phyloP scores from a whole-genome alignment of 2,888 invertebrate genomes.

The Phaonia tiefii region DNA sequence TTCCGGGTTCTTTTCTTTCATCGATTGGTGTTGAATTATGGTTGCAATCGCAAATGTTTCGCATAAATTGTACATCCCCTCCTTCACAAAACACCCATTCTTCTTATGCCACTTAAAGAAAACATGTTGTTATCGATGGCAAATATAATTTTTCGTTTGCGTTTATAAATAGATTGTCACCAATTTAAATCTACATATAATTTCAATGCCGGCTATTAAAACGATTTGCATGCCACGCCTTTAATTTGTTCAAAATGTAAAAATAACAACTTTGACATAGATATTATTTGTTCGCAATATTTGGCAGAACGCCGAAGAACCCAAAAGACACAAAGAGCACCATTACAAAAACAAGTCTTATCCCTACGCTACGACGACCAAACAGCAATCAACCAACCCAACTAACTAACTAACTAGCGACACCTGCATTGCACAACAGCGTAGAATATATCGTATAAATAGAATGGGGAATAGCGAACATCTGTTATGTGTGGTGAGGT shows the following conservation, averaged over 20 bases:
- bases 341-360: slow-evolving; percentile 13
- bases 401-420: background rate
- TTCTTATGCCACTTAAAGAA: too few relatives aligned
- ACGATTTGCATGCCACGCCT: slow-evolving; percentile 45
- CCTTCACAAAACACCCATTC: too few relatives aligned
- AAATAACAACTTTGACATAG: slow-evolving; percentile 52
- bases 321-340: background rate
- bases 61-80: too few relatives aligned
- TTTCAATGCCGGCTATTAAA: slow-evolving; percentile 7
- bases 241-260: slow-evolving; percentile 42
- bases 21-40: too few relatives aligned
- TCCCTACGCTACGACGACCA: too few relatives aligned
- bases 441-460: background rate
- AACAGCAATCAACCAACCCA: background rate
- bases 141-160: background rate
- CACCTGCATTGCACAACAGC: slow-evolving; percentile 29
- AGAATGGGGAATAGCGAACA: too few relatives aligned
- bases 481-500: too few relatives aligned
- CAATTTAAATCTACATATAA: background rate
- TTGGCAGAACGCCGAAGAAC: slow-evolving; percentile 43
- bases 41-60: too few relatives aligned
- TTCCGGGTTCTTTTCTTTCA: too few relatives aligned
- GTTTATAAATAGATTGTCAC: background rate
- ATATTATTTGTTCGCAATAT: slow-evolving; percentile 46
- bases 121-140: slow-evolving; percentile 11